Evolutionary conservation across 2,888 invertebrate species (phyloP).

Genomic region (Apantesis nais): DNA sequence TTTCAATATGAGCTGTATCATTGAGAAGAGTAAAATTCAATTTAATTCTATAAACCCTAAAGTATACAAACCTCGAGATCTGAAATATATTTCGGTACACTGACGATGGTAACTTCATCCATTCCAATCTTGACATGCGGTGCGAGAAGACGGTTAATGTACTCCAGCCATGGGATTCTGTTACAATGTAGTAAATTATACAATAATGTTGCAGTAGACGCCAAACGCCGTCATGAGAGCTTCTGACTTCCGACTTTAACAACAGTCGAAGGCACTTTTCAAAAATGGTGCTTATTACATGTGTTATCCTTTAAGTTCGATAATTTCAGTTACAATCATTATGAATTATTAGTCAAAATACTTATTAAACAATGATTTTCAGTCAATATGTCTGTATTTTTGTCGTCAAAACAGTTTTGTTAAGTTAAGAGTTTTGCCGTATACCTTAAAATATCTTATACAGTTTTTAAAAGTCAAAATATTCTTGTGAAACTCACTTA

Average conservation of each 20-base stretch:
- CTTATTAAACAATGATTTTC: not conserved
- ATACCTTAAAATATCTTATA: not conserved
- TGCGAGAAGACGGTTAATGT: slow-evolving; percentile 92
- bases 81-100: slow-evolving; percentile 92
- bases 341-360: too few relatives aligned
- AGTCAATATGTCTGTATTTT: not conserved
- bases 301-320: not conserved
- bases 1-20: too few relatives aligned
- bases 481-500: slow-evolving; percentile 62
- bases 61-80: slow-evolving; percentile 86
- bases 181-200: slow-evolving; percentile 2
- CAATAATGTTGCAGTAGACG: not conserved
- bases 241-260: not conserved
- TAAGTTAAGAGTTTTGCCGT: too few relatives aligned
- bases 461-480: not conserved
- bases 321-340: not conserved
- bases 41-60: not conserved
- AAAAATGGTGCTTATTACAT: not conserved
- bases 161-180: slow-evolving; percentile 92
- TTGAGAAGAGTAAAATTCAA: not conserved
- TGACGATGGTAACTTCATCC: slow-evolving; percentile 93
- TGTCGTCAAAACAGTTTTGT: not conserved
- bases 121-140: slow-evolving; percentile 86
- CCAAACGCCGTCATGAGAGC: not conserved
- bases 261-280: not conserved